Conservation (phyloP, 1,140 invertebrate genomes). For the Pseudomyrmex sp. region DNA sequence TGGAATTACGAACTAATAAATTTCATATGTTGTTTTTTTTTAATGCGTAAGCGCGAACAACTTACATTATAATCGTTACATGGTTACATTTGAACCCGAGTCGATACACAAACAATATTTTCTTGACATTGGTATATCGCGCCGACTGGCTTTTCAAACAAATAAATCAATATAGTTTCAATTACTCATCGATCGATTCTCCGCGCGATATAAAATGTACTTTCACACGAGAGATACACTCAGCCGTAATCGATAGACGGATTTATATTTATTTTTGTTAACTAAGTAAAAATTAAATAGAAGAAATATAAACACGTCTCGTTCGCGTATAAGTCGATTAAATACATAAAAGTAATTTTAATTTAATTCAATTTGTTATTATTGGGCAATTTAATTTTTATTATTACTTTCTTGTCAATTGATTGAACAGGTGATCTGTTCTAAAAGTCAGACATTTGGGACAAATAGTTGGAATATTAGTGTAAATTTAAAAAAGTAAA, state of each 20-base stretch:
- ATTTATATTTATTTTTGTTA: conserved; percentile 11
- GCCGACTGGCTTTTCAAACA: background rate
- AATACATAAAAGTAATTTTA: background rate
- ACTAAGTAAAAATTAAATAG: too few relatives aligned
- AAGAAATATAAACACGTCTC: background rate
- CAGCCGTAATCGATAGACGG: background rate
- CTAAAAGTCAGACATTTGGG: background rate
- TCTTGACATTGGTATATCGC: background rate
- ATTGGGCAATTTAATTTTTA: conserved; percentile 28
- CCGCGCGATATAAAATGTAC: conserved; percentile 3
- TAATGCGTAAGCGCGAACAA: too few relatives aligned
- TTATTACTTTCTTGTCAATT: conserved; percentile 27
- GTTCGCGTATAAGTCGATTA: conserved; percentile 3
- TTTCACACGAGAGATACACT: background rate
- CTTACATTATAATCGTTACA: too few relatives aligned
- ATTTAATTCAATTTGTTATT: background rate
- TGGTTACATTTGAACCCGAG: too few relatives aligned
- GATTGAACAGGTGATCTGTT: background rate
- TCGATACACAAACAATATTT: too few relatives aligned
- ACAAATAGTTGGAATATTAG: too few relatives aligned
- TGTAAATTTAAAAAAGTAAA: background rate
- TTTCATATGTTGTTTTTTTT: too few relatives aligned
- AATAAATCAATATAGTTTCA: background rate
- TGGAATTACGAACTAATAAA: too few relatives aligned
- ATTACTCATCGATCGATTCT: background rate